These are phyloP conservation scores for Callospermophilus lateralis DNA, from an alignment of 2,113 vertebrate genomes.

Conservation along the genomic window DNA sequence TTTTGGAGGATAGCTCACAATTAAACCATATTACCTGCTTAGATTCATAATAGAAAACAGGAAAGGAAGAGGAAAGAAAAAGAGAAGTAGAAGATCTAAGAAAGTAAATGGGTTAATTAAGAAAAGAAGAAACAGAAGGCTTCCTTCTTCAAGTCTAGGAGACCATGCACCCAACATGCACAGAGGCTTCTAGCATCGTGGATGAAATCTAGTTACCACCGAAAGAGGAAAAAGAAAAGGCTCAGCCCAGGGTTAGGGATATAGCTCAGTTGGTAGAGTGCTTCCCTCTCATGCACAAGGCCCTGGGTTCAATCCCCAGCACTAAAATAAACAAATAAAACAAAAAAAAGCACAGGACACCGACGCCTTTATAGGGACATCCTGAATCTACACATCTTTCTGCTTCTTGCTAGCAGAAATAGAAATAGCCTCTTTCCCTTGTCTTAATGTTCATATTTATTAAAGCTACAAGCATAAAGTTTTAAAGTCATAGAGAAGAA, in stretches of 20 bases:
- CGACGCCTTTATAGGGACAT: neutral
- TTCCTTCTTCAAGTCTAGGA: neutral
- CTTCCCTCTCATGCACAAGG: too few relatives aligned
- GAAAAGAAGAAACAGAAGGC: neutral
- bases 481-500: neutral
- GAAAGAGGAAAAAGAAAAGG: neutral
- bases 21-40: too few relatives aligned
- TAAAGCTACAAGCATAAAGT: neutral
- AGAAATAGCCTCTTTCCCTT: neutral
- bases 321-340: too few relatives aligned
- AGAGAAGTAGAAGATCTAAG: neutral
- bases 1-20: too few relatives aligned
- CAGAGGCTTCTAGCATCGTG: neutral
- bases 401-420: neutral
- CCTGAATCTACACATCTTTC: neutral
- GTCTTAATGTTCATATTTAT: neutral
- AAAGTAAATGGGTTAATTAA: neutral
- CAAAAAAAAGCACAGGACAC: too few relatives aligned
- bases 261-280: too few relatives aligned
- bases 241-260: too few relatives aligned
- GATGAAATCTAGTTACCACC: neutral
- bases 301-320: too few relatives aligned
- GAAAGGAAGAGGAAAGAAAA: neutral
- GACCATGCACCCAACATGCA: neutral
- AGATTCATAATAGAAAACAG: neutral